These are phyloP conservation scores for Battus philenor DNA, from an alignment of 1,140 invertebrate genomes.

Conservation along the genomic window DNA sequence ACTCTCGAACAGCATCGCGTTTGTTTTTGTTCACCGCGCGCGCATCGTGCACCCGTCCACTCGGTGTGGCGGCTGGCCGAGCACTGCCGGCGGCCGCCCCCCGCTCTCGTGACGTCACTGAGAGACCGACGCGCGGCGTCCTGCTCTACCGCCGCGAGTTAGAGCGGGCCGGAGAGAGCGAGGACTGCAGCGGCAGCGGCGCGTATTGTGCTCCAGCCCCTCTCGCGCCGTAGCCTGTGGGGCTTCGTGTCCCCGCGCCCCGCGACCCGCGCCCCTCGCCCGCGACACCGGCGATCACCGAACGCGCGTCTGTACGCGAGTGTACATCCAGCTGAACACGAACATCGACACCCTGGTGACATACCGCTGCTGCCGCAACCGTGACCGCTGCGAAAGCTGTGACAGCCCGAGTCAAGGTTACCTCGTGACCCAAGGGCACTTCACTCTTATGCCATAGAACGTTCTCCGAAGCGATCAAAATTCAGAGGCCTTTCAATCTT, in stretches of 20 bases:
- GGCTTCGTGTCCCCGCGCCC: slow-evolving; percentile 34
- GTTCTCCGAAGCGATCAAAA: too few species aligned
- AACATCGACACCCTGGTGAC: too few species aligned
- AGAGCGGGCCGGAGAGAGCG: slow-evolving; percentile 20
- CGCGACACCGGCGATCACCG: too few species aligned
- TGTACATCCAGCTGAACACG: too few species aligned
- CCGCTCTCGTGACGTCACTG: slow-evolving; percentile 38
- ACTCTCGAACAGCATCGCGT: slow-evolving; percentile 70
- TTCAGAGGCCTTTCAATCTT: too few species aligned
- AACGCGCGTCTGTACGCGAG: too few species aligned
- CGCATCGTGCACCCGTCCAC: slow-evolving; percentile 56
- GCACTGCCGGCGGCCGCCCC: slow-evolving; percentile 44
- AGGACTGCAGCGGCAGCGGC: slow-evolving; percentile 38
- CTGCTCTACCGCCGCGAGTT: slow-evolving; percentile 21
- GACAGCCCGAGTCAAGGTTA: too few species aligned
- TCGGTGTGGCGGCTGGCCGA: slow-evolving; percentile 49
- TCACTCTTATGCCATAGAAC: too few species aligned
- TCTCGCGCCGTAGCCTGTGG: slow-evolving; percentile 35
- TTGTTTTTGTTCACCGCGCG: slow-evolving; percentile 61
- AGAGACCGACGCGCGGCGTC: slow-evolving; percentile 25
- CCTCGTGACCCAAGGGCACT: too few species aligned
- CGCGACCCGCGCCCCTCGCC: slow-evolving; percentile 31
- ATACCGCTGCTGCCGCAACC: too few species aligned
- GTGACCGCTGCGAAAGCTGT: too few species aligned
- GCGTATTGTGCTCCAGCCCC: slow-evolving; percentile 40